Base-by-base conservation (phyloP, 1,140 invertebrate genomes). In the Centruroides vittatus region DNA sequence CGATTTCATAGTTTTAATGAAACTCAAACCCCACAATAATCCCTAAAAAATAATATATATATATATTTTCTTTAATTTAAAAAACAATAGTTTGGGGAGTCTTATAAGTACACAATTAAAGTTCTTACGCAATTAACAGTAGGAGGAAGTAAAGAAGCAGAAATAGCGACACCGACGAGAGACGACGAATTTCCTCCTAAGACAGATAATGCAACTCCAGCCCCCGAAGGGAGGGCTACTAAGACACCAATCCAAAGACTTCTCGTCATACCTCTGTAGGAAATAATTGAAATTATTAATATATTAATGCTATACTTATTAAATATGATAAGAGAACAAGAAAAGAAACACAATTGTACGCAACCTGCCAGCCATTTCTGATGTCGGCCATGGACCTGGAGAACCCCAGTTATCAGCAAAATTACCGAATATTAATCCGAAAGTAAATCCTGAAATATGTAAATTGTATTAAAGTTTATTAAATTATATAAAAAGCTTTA, bases 131-230 rank as follows among this genome's bases (percentile, higher is more conserved):
- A 85, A 73, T 92, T 92, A 6, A 91, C 87, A 62, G 86, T 84
- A 11, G 88, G 89, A n/a, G 88, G 88, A 56, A 93, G 70, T 47
- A 91, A 74, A 2, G 88, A 91, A 3, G 89, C 88, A 3, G 88
- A 90, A 70, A 92, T 91, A 5, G 89, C 89, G 48, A 93, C 89
- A 66, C 88, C 88, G 63, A 93, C 90, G 49, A 92, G 70, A 3
- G 88, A 88, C 2, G 86, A 86, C 50, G 84, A 83, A 69, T 86
- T 90, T 13, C 87, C 88, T 69, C 88, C 86, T 1, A 93, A 76
- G 47, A 92, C 76, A 46, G 88, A 88, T n/a, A 93, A 78, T 1
- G 88, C 88, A 2, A 93, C 88, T 10, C 87, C 89, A 1, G 82
- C 83, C n/a, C 85, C 85, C 2, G 84, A 86, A 2, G 84, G 76